A percentile compares a stretch with the other conserved stretches of the same genome.
phyloP scores from a whole-genome alignment of 2,113 vertebrate genomes.

The Pipa parva region DNA sequence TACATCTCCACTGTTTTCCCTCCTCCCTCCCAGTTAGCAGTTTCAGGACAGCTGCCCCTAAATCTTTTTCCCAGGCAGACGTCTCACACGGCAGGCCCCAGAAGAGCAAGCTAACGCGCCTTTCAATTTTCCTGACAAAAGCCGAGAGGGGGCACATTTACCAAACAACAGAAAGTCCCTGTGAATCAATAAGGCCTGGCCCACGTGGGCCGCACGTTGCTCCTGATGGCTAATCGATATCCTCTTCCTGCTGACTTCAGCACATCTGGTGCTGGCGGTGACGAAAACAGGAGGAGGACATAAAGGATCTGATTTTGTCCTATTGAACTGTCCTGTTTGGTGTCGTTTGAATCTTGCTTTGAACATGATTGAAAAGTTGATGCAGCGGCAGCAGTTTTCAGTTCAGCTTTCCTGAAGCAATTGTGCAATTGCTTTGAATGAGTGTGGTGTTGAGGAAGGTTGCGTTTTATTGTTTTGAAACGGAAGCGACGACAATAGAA shows the following conservation, averaged over 20 bases:
- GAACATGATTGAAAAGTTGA: not conserved
- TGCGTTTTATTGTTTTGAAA: no score
- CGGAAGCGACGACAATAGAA: no score
- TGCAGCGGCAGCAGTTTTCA: conserved; percentile 6
- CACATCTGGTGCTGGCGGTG: conserved; percentile 50
- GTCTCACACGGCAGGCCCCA: conserved; percentile 56
- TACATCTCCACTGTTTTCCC: conserved; percentile 25
- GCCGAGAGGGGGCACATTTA: conserved; percentile 54
- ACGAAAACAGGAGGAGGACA: conserved; percentile 45
- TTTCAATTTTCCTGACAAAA: conserved; percentile 70
- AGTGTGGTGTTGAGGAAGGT: no score
- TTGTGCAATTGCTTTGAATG: no score
- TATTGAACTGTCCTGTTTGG: conserved; percentile 27
- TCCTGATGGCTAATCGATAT: conserved; percentile 76
- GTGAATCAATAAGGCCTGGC: conserved; percentile 68
- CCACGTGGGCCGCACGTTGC: conserved; percentile 58
- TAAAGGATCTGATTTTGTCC: conserved; percentile 42
- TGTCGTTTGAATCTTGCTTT: conserved; percentile 30
- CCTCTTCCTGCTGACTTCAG: conserved; percentile 72
- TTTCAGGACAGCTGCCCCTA: conserved; percentile 76
- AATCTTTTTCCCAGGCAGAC: conserved; percentile 82
- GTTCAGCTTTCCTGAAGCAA: no score
- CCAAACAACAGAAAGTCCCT: conserved; percentile 44
- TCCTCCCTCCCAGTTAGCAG: conserved; percentile 61
- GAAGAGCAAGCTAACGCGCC: conserved; percentile 64